These are phyloP conservation scores for Gymnopithys bicolor DNA, from an alignment of 2,797 vertebrate species.

Conservation along the genomic window DNA sequence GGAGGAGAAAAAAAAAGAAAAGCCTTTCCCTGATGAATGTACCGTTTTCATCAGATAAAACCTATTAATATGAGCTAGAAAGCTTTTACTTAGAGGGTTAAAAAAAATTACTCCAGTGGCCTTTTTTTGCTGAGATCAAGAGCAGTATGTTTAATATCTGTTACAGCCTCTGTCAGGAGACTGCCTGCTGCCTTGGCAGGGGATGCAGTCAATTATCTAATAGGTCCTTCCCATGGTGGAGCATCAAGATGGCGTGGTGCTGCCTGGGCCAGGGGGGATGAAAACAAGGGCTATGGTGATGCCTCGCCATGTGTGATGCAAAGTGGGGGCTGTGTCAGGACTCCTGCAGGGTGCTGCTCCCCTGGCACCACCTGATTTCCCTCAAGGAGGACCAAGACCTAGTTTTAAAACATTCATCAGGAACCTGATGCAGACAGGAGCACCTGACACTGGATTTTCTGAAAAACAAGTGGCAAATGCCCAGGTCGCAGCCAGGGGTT, in stretches of 20 bases:
- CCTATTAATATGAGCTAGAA: conserved; percentile 57
- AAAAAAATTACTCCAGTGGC: conserved; percentile 61
- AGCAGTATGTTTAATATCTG: conserved; percentile 54
- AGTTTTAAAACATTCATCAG: background rate
- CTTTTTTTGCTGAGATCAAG: conserved; percentile 67
- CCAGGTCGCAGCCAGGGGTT: background rate
- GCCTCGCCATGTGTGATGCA: background rate
- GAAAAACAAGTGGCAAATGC: background rate
- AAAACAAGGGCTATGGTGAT: background rate
- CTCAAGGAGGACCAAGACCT: background rate
- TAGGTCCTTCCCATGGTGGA: background rate
- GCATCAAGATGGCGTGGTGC: background rate
- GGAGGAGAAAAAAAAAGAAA: conserved; percentile 19
- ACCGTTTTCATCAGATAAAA: conserved; percentile 55
- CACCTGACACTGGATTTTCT: background rate
- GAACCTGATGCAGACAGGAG: background rate
- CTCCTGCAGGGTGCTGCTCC: background rate
- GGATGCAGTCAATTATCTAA: conserved; percentile 52
- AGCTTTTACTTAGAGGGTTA: conserved; percentile 56
- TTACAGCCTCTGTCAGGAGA: conserved; percentile 63
- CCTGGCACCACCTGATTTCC: background rate
- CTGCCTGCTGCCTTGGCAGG: conserved; percentile 44
- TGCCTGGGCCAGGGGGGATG: accelerated
- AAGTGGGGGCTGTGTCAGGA: accelerated
- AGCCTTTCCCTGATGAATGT: conserved; percentile 25